Conservation (phyloP, 2,888 invertebrate species). For the Melieria picta region DNA sequence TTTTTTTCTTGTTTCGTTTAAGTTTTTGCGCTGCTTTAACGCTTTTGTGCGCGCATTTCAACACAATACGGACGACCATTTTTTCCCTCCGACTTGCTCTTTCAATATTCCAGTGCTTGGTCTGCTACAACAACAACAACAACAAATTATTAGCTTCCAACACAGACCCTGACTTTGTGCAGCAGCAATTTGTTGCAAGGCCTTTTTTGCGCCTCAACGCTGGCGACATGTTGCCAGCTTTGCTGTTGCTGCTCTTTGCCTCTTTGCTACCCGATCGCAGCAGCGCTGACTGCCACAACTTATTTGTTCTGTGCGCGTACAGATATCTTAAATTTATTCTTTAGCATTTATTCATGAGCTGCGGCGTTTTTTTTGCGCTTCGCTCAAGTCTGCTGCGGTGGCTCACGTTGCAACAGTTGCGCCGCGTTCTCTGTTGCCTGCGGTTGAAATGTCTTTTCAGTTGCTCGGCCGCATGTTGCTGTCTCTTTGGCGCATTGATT, state of each 20-base stretch:
- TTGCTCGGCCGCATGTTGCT: not conserved
- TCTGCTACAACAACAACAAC: too few species aligned
- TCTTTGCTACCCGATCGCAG: not conserved
- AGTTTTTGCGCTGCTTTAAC: too few species aligned
- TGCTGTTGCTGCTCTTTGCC: not conserved
- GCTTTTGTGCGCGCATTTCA: too few species aligned
- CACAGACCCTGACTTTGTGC: slow-evolving; percentile 31
- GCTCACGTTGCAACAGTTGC: slow-evolving; percentile 29
- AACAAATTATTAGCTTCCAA: not conserved
- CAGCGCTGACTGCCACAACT: too few species aligned
- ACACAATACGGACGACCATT: too few species aligned
- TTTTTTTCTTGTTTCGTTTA: not conserved
- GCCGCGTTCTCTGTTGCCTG: slow-evolving; percentile 20
- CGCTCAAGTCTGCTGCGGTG: not conserved
- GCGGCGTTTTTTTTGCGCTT: not conserved
- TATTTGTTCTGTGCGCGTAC: not conserved
- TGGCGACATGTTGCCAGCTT: slow-evolving; percentile 20
- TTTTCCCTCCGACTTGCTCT: too few species aligned
- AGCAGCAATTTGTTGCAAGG: slow-evolving; percentile 25
- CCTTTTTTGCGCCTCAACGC: not conserved
- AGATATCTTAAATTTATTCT: slow-evolving; percentile 10
- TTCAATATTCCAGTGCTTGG: too few species aligned
- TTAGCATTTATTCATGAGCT: not conserved
- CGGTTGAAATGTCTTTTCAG: slow-evolving; percentile 28
- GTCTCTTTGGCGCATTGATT: slow-evolving; percentile 14